Conservation (phyloP, 2,797 vertebrate genomes). For the Catharus ustulatus region DNA sequence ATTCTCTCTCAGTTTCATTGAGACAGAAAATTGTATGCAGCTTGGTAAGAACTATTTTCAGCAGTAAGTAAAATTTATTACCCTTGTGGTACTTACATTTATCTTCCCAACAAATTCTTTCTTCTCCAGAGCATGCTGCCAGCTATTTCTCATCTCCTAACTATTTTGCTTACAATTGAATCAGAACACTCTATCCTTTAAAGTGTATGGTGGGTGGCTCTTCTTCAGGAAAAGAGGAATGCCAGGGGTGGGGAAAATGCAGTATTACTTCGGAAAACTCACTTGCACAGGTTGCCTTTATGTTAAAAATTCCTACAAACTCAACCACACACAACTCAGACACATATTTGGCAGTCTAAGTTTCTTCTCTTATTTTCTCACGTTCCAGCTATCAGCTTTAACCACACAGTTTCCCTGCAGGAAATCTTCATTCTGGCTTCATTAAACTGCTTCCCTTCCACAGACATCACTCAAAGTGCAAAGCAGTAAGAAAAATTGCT, state of each 20-base stretch:
- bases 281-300: neutral
- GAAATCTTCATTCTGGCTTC: neutral
- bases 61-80: conserved; percentile 35
- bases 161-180: conserved; percentile 12
- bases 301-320: neutral
- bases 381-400: neutral
- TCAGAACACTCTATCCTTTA: conserved; percentile 40
- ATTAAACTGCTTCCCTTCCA: neutral
- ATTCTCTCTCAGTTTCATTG: neutral
- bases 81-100: neutral
- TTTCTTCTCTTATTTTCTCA: neutral
- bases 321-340: neutral
- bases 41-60: conserved; percentile 5
- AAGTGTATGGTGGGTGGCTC: neutral
- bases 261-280: neutral
- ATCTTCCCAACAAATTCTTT: conserved; percentile 15
- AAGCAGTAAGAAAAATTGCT: neutral
- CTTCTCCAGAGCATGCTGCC: neutral
- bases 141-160: conserved; percentile 20
- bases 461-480: neutral
- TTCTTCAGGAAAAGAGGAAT: neutral
- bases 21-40: neutral
- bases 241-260: neutral
- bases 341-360: neutral
- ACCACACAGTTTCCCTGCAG: neutral